A percentile compares a stretch with the other conserved stretches of the same genome.
These are phyloP conservation scores for Xerus rutilus DNA, from an alignment of 2,797 vertebrate species.

Conservation along the genomic window DNA sequence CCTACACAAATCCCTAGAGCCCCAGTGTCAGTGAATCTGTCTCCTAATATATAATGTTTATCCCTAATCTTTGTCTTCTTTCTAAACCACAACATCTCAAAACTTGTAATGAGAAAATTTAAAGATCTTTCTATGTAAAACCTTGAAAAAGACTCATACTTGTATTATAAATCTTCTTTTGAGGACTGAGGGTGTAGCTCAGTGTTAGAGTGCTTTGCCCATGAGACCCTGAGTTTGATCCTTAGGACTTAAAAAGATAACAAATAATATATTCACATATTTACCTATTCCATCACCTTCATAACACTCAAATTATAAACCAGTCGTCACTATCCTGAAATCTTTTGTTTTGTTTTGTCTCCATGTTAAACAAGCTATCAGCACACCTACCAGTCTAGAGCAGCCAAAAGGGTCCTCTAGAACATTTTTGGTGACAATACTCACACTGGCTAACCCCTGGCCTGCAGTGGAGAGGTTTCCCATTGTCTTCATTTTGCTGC, in stretches of 20 bases:
- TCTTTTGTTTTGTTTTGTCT: background rate
- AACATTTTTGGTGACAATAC: background rate
- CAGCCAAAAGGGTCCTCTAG: background rate
- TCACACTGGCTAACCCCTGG: fast-evolving
- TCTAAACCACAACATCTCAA: background rate
- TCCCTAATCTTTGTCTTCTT: background rate
- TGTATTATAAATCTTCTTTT: background rate
- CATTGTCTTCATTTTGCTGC: background rate
- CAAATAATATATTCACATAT: background rate
- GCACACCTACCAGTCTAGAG: background rate
- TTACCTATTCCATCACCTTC: background rate
- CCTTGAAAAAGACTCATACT: background rate
- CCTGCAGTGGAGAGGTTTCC: background rate
- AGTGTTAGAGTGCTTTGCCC: background rate
- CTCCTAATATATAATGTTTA: background rate
- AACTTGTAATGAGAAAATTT: background rate
- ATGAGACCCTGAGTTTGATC: background rate
- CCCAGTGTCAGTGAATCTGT: background rate
- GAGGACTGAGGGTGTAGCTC: background rate
- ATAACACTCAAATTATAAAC: background rate
- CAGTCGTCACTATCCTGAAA: background rate
- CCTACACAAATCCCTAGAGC: background rate
- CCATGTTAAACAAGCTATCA: background rate
- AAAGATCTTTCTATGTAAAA: background rate
- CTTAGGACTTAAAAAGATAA: background rate